A percentile compares a stretch with the other conserved stretches of the same genome.
Conservation (phyloP, 2,888 invertebrate species). For the Nudaria mundana region DNA sequence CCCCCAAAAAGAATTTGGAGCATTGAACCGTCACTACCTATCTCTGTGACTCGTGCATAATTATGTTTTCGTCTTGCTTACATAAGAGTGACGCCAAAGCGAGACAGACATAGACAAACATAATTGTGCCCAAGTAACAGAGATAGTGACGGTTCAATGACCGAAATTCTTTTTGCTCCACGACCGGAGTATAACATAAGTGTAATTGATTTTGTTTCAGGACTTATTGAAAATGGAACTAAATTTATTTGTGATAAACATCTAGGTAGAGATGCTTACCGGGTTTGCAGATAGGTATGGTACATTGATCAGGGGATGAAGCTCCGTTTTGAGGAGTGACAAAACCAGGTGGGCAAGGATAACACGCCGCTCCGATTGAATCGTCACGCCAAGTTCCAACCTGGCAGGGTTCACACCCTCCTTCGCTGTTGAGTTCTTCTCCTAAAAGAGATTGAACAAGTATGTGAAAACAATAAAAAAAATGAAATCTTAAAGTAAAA, state of each 20-base stretch:
- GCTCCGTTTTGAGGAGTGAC: conserved; percentile 94
- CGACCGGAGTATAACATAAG: too few species aligned
- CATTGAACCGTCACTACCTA: too few species aligned
- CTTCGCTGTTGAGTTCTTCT: conserved; percentile 91
- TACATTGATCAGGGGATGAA: conserved; percentile 93
- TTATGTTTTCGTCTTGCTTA: too few species aligned
- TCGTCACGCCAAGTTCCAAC: conserved; percentile 92
- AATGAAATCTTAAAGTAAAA: background rate
- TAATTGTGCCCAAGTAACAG: too few species aligned
- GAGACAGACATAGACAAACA: too few species aligned
- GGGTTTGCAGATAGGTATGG: conserved; percentile 92
- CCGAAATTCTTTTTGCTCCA: too few species aligned
- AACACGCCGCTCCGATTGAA: conserved; percentile 94
- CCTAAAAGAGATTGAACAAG: conserved; percentile 61
- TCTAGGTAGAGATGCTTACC: conserved; percentile 59
- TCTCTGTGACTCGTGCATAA: too few species aligned
- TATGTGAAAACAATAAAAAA: background rate
- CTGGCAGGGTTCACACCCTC: conserved; percentile 95
- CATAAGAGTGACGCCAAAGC: too few species aligned
- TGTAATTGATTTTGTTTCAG: conserved; percentile 36
- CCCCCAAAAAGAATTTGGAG: too few species aligned
- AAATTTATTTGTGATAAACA: background rate
- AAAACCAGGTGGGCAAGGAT: conserved; percentile 92
- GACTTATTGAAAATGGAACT: conserved; percentile 15
- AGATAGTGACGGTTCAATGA: too few species aligned